A percentile compares a stretch with the other conserved stretches of the same genome.
Evolutionary conservation across 1,140 invertebrate species (phyloP).

Genomic region (Anagrus nilaparvatae): DNA sequence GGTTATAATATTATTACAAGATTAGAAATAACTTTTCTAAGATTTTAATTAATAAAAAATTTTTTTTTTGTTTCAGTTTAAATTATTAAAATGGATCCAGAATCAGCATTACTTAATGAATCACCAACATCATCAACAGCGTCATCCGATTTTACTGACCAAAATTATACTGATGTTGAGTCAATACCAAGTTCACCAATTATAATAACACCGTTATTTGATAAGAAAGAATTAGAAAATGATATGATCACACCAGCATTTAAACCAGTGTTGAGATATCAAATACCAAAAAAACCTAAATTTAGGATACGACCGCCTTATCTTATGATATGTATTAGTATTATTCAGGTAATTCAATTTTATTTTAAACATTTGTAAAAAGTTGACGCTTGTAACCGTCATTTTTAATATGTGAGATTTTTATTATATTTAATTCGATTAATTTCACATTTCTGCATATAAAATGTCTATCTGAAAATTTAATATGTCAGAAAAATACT

Average conservation of each 20-base stretch:
- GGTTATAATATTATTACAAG: neutral
- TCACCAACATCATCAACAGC: slow-evolving; percentile 36
- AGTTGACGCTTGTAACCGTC: no score
- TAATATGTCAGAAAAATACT: no score
- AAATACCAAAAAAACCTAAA: slow-evolving; percentile 30
- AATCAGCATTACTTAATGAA: slow-evolving; percentile 33
- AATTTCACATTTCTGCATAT: no score
- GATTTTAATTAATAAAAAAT: neutral
- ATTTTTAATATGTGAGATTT: no score
- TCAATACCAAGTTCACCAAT: slow-evolving; percentile 25
- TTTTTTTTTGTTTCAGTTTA: slow-evolving; percentile 16
- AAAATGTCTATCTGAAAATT: no score
- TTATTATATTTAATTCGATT: no score
- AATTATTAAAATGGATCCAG: slow-evolving; percentile 33
- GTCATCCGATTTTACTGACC: slow-evolving; percentile 31
- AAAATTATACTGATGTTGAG: slow-evolving; percentile 25
- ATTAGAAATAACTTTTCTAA: neutral
- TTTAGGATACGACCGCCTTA: slow-evolving; percentile 40
- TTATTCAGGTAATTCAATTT: slow-evolving; percentile 36
- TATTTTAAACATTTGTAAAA: no score
- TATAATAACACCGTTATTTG: slow-evolving; percentile 17
- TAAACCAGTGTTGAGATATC: slow-evolving; percentile 10
- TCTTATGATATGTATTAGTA: slow-evolving; percentile 40
- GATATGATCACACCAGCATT: no score
- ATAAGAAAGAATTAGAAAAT: no score